phyloP scores from a whole-genome alignment of 2,888 invertebrate species.

The Polymixis lichenea region DNA sequence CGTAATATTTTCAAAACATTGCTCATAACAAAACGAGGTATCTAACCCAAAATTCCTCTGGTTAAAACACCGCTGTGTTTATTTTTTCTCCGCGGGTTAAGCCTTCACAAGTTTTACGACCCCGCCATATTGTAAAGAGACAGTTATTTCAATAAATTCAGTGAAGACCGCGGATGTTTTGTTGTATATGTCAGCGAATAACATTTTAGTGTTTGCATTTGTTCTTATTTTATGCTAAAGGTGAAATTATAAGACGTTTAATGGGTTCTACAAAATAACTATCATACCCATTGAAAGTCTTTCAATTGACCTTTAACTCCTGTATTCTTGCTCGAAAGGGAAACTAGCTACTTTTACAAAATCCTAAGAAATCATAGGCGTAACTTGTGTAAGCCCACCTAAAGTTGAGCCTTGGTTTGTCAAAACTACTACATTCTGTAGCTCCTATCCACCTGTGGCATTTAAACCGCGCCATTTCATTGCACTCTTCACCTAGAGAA shows the following conservation, averaged over 20 bases:
- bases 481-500: neutral
- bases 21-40: slow-evolving; percentile 16
- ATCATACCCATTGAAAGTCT: neutral
- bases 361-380: too few relatives aligned
- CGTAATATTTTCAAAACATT: slow-evolving; percentile 8
- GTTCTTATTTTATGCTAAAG: neutral
- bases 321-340: too few relatives aligned
- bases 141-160: slow-evolving; percentile 53
- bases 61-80: slow-evolving; percentile 32
- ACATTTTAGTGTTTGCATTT: neutral
- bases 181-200: neutral
- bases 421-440: neutral
- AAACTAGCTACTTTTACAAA: too few relatives aligned
- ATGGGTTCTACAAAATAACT: neutral
- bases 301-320: neutral
- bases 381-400: too few relatives aligned
- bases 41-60: slow-evolving; percentile 9
- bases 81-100: slow-evolving; percentile 23
- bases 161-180: neutral
- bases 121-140: slow-evolving; percentile 29
- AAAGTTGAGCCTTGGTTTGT: neutral
- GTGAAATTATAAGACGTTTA: neutral
- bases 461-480: neutral
- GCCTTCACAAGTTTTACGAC: slow-evolving; percentile 26
- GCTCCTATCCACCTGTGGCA: slow-evolving; percentile 13